Base-by-base conservation (phyloP, 2,797 vertebrate species). In the Enteromius anoplus region DNA sequence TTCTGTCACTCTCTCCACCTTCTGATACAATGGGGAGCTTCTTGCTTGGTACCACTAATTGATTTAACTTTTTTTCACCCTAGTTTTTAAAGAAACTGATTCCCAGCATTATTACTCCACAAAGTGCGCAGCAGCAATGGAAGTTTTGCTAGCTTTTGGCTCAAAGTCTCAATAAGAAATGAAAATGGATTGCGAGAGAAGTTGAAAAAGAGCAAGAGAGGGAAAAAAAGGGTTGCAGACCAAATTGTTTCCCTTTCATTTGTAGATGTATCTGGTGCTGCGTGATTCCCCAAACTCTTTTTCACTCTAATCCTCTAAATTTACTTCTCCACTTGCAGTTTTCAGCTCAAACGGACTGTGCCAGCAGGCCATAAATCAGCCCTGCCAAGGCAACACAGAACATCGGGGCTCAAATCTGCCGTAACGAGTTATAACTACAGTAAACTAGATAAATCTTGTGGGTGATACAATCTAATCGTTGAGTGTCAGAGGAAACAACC, bases 401-500 rank as follows among this genome's bases (percentile, higher is more conserved):
- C 72, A 78, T 68, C 45, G 23, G 77, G 70, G 78, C 70, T 72
- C 68, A 62, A 15, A 64, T 81, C 80, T 86, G 85, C 75, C 81
- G 70, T 70, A 49, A 60, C 69, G 51, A 55, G 81, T 83, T 81
- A 78, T 66, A 85, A 85, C 84, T 87, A 75, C 51, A 82, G 85
- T 86, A 85, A 87, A 85, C 84, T 76, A 80, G 53, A 82, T 84
- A 80, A 45, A 86, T 85, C 84, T 80, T 34, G 75, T 72, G 75
- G 85, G 84, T 88, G 84, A 86, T 75, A 80, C 81, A 80, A 85
- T 84, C 85, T 86, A 73, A 80, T 85, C 58, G 66, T 53, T 58
- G 78, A 85, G 82, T 82, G 65, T 45, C 73, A 78, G 82, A 86
- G 87, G 85, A 86, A 87, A 82, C 75, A 34, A 55, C 55, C n/a